Conservation (phyloP, 2,797 vertebrate genomes). For the Smutsia temminckii region DNA sequence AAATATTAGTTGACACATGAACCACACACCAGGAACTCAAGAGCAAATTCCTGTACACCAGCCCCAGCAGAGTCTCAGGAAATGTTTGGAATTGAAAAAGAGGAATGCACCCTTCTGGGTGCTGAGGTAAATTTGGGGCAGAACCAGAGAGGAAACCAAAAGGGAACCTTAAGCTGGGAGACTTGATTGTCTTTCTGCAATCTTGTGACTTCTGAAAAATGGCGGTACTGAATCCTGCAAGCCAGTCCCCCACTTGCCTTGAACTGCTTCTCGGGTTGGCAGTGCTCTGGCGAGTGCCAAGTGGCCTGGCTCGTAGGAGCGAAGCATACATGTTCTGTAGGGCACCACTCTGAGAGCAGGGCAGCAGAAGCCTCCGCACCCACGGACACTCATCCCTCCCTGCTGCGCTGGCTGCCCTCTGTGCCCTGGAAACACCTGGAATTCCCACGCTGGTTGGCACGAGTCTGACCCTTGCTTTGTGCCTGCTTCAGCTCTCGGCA, state of each 20-base stretch:
- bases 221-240: background rate
- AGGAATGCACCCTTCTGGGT: background rate
- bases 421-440: background rate
- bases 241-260: background rate
- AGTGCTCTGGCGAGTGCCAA: background rate
- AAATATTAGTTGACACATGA: background rate
- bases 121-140: background rate
- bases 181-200: background rate
- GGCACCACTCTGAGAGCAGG: background rate
- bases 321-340: background rate
- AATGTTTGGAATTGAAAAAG: background rate
- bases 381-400: background rate
- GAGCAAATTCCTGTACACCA: background rate
- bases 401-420: background rate
- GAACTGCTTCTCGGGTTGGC: background rate
- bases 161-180: background rate
- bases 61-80: background rate
- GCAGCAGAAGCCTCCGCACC: background rate
- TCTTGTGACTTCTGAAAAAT: background rate
- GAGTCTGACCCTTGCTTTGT: background rate
- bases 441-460: background rate
- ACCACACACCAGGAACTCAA: background rate
- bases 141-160: background rate
- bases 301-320: background rate
- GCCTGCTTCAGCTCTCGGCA: background rate